Base-by-base conservation (phyloP, 2,888 invertebrate species). In the Hedya salicella region DNA sequence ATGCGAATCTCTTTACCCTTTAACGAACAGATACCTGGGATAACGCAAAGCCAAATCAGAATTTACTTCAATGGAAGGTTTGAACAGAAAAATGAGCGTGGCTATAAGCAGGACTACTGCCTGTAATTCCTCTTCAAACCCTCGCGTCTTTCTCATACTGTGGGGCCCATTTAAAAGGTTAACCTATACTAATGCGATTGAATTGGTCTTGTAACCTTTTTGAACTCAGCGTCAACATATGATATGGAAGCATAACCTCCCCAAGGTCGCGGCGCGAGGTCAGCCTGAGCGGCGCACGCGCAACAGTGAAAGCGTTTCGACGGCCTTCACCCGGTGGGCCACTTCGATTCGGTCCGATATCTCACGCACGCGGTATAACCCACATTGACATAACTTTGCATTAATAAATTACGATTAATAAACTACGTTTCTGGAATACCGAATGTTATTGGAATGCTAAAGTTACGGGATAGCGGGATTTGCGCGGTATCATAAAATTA, bases 271-370 rank as follows among this genome's bases (percentile, higher is more conserved):
- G 32, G n/a, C 25, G 16, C 54, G 63, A 68, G 68, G 70, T 71
- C 68, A 39, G 62, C 65, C 72, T 69, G 68, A 62, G 71, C 57
- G 63, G 70, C 69, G 71, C 63, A 14, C 48, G 74, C 75, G 75
- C 73, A 85, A 87, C 69, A 76, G 82, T 79, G 88, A 89, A 89
- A 89, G 88, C 78, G 80, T 78, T 83, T 80, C 83, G 77, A 72
- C 78, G 88, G 88, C 89, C 88, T 89, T 88, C 87, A 87, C 86
- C 87, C 74, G 78, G 70, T 82, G 81, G 71, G 73, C 77, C 72
- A 81, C 73, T 78, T 75, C 69, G 49, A 75, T 75, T 66, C 67
- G 73, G 75, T 75, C 73, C 78, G 74, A 75, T 76, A 77, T 61
- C 68, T 71, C 74, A 71, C 71, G 73, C 69, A 71, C 66, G 30